These are phyloP conservation scores for Spatula versicolor DNA, from an alignment of 2,797 vertebrate species.

Conservation along the genomic window DNA sequence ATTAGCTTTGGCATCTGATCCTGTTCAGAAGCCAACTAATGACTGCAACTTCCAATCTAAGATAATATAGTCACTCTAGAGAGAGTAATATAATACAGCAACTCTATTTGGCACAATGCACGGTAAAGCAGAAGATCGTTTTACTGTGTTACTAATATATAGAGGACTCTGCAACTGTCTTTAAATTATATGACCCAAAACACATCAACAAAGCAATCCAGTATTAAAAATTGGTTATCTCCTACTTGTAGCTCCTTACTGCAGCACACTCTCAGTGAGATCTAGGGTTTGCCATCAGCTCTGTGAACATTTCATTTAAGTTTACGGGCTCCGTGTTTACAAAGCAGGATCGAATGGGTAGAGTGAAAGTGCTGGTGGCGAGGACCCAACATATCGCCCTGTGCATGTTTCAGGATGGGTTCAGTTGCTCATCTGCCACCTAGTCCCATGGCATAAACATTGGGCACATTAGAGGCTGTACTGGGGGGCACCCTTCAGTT, in stretches of 20 bases:
- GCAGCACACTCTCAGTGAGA: not conserved
- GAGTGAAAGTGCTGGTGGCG: not conserved
- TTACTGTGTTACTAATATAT: conserved; percentile 2
- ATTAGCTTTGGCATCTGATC: conserved; percentile 59
- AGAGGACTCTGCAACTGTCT: not conserved
- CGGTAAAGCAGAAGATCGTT: conserved; percentile 44
- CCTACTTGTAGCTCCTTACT: conserved; percentile 6
- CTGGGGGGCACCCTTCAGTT: not conserved
- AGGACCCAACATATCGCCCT: accelerated
- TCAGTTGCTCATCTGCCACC: not conserved
- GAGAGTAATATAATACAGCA: conserved; percentile 31
- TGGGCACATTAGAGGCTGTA: not conserved
- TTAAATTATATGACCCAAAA: conserved; percentile 50
- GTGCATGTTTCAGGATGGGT: not conserved
- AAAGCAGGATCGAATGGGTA: not conserved
- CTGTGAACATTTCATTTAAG: not conserved
- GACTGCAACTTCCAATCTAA: conserved; percentile 58
- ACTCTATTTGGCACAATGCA: conserved; percentile 25
- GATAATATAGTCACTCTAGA: conserved; percentile 31
- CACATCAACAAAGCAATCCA: conserved; percentile 22
- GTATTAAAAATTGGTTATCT: conserved; percentile 3
- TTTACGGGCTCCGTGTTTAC: not conserved
- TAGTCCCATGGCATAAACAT: not conserved
- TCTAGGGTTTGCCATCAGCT: not conserved
- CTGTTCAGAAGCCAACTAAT: conserved; percentile 61